Conservation (phyloP, 1,140 invertebrate species). For the Microplitis demolitor region DNA sequence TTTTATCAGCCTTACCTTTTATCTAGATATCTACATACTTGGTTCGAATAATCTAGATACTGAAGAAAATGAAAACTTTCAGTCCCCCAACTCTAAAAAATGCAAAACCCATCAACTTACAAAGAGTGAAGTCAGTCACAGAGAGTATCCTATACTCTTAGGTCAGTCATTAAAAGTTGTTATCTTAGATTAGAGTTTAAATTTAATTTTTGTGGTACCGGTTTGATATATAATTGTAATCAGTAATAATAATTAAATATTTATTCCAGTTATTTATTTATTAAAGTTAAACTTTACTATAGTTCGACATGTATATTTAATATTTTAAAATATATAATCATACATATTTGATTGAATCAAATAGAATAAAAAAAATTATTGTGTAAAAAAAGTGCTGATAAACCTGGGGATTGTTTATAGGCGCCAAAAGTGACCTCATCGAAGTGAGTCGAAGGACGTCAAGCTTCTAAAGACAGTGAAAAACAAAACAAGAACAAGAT, state of each 20-base stretch:
- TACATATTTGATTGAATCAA: background rate
- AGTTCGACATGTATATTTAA: background rate
- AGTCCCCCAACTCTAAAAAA: too few species aligned
- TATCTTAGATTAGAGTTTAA: constrained; percentile 34
- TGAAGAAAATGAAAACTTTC: too few species aligned
- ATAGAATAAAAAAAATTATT: background rate
- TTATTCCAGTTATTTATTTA: background rate
- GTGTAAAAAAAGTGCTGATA: background rate
- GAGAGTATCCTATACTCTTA: background rate
- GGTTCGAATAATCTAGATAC: too few species aligned
- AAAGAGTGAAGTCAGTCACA: background rate
- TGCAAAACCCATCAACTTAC: too few species aligned
- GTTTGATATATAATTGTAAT: constrained; percentile 16
- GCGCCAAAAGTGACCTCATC: constrained; percentile 18
- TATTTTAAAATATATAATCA: background rate
- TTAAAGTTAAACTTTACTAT: background rate
- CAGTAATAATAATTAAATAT: too few species aligned
- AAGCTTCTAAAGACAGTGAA: background rate
- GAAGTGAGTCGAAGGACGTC: constrained; percentile 18
- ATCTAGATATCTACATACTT: too few species aligned
- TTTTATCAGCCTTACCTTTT: too few species aligned
- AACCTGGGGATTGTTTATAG: background rate
- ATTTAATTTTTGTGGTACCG: constrained; percentile 12
- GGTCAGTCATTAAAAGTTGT: constrained; percentile 42
- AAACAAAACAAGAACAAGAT: background rate